Conservation (phyloP, 2,888 invertebrate genomes). For the Nudaria mundana region DNA sequence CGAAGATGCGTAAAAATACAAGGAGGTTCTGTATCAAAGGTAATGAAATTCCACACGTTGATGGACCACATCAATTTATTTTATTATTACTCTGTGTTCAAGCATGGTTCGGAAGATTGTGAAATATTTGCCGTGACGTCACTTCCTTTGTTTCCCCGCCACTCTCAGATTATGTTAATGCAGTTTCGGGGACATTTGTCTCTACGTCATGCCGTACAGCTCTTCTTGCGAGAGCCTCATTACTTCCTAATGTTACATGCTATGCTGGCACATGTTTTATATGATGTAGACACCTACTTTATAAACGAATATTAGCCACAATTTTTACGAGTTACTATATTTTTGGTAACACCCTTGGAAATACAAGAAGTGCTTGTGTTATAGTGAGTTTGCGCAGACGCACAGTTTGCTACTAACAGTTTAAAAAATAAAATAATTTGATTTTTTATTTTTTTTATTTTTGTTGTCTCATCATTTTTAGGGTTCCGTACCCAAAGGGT, state of each 20-base stretch:
- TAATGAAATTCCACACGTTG: constrained; percentile 48
- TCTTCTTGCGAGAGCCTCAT: constrained; percentile 52
- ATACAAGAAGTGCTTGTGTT: no score
- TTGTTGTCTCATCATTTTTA: no score
- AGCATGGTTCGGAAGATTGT: constrained; percentile 48
- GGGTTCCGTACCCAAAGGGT: no score
- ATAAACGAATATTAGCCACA: no score
- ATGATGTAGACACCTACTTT: no score
- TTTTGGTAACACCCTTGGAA: no score
- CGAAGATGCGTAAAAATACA: constrained; percentile 20
- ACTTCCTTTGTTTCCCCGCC: constrained; percentile 63
- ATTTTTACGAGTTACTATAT: no score
- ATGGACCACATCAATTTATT: constrained; percentile 52
- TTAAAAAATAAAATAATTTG: no score
- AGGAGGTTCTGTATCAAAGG: constrained; percentile 29
- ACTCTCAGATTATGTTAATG: constrained; percentile 74
- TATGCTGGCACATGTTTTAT: no score
- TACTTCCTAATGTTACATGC: constrained; percentile 59
- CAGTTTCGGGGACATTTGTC: constrained; percentile 71
- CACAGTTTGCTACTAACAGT: no score
- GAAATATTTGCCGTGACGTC: constrained; percentile 49
- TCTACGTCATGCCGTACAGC: constrained; percentile 60
- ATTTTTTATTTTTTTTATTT: no score
- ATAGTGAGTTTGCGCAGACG: no score
- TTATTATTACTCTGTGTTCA: constrained; percentile 36